phyloP scores from a whole-genome alignment of 2,888 invertebrate species.

The Tenthredo livida region DNA sequence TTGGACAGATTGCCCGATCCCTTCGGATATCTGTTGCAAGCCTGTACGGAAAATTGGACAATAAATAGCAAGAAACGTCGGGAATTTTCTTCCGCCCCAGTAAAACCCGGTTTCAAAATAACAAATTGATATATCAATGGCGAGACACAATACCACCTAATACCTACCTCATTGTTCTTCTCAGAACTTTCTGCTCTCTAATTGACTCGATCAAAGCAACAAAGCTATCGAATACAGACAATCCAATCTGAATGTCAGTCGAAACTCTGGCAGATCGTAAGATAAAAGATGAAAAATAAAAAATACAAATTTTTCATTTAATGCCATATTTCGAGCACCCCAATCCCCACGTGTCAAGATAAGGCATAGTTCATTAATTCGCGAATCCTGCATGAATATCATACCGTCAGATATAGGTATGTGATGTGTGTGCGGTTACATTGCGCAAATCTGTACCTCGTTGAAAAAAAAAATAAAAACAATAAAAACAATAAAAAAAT shows the following conservation, averaged over 20 bases:
- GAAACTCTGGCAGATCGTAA: not conserved
- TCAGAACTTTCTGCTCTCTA: not conserved
- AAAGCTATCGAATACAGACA: no score
- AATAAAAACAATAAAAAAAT: not conserved
- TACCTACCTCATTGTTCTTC: not conserved
- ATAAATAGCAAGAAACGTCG: slow-evolving; percentile 20
- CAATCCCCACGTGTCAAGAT: not conserved
- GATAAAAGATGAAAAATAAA: not conserved
- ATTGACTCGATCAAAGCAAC: not conserved
- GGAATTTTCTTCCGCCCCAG: not conserved
- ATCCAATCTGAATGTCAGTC: not conserved
- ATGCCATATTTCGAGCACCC: not conserved
- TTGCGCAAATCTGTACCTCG: not conserved
- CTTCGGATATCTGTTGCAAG: not conserved
- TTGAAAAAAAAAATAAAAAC: not conserved
- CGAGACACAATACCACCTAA: not conserved
- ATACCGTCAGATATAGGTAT: not conserved
- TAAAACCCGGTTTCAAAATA: not conserved
- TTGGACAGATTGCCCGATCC: slow-evolving; percentile 23
- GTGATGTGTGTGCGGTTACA: not conserved
- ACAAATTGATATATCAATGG: not conserved
- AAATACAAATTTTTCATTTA: no score
- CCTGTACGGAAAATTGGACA: slow-evolving; percentile 34
- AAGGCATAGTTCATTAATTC: slow-evolving; percentile 3
- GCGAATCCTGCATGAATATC: slow-evolving; percentile 3